Conservation (phyloP, 2,113 vertebrate genomes). For the Nycticorax nycticorax region DNA sequence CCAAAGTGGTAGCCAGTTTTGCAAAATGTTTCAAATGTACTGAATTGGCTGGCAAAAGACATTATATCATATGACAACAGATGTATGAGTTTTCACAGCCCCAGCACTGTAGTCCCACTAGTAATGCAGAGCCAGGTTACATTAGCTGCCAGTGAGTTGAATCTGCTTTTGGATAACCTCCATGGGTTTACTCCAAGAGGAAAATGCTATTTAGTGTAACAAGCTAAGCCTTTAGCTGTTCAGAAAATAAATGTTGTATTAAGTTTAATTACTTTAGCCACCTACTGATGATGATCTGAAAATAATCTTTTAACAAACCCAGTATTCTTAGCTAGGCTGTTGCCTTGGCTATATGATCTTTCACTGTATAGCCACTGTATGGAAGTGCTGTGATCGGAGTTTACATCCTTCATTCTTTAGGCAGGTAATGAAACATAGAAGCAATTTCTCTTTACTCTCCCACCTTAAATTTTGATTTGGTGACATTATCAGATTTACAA, state of each 20-base stretch:
- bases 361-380: not conserved
- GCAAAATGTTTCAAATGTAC: not conserved
- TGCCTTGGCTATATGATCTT: not conserved
- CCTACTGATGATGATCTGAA: not conserved
- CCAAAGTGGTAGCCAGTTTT: not conserved
- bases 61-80: not conserved
- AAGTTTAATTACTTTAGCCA: not conserved
- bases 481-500: not conserved
- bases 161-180: slow-evolving; percentile 7
- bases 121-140: not conserved
- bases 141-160: not conserved
- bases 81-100: not conserved
- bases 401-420: not conserved
- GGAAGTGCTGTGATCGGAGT: not conserved
- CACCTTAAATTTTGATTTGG: not conserved
- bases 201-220: not conserved
- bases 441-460: not conserved
- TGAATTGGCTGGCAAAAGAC: not conserved
- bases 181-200: not conserved
- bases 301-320: not conserved
- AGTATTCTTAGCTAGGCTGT: not conserved
- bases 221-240: not conserved
- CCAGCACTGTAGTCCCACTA: not conserved
- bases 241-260: not conserved
- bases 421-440: not conserved